Base-by-base conservation (phyloP, 37 sponge, comb jelly and placozoan species). In the Cliona cf. orientalis region DNA sequence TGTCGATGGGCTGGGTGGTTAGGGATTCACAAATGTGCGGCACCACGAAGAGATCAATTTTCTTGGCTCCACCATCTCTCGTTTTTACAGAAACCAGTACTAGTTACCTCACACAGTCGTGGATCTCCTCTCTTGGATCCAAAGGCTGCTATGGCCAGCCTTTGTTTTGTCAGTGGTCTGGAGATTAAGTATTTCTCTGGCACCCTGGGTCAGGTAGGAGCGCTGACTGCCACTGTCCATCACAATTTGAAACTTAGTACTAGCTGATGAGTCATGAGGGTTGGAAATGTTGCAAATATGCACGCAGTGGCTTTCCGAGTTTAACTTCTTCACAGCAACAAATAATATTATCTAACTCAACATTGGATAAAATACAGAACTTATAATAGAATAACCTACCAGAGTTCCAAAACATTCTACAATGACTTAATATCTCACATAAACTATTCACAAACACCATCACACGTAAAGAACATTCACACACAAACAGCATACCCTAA, bases 161-260 rank as follows among this genome's bases (percentile, higher is more conserved):
- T 46, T 19, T 78, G 78, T 25, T 63, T n/a, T n/a, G 1, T 58
- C 46, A n/a, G 19, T 37, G 29, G 64, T 76, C 64, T 25, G 63
- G 26, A 78, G 46, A 42, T 41, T 5, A 3, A 78, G 78, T 5
- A 45, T 25, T 31, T 78, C 58, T 56, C 57, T 67, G 58, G 81
- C 70, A 37, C 3, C 23, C 53, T 69, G 58, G 21, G 81, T 80
- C 57, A 80, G 21, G 81, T 69, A 80, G 57, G 81, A 80, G 4
- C 70, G 81, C 56, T 80, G 81, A 68, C 70, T 69, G 49, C 81
- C 81, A 34, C 38, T 80, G 36, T 80, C 81, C 55, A 80, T 5
- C 37, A 80, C 58, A 3, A 80, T 37, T 49, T 70, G 69, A 22
- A 80, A 39, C 25, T 69, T 71, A 32, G 57, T 5, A 69, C 42